A percentile compares a stretch with the other conserved stretches of the same genome.
phyloP scores from a whole-genome alignment of 1,140 invertebrate genomes.

The Caenorhabditis briggsae region DNA sequence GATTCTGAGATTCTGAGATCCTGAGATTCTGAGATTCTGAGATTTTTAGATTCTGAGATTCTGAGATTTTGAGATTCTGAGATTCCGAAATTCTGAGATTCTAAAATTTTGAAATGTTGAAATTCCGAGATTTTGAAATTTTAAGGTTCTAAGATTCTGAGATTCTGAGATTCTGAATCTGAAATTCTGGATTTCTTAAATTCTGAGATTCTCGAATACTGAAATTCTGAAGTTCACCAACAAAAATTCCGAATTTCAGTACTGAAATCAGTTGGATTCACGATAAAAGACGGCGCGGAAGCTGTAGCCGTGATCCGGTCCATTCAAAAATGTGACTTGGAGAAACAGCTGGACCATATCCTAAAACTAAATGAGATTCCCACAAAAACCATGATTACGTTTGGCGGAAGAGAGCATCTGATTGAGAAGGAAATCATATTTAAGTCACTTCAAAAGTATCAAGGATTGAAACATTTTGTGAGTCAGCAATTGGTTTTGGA shows the following conservation, averaged over 20 bases:
- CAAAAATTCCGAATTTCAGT: slow-evolving; percentile 41
- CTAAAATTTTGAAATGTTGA: too few relatives aligned
- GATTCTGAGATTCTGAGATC: too few relatives aligned
- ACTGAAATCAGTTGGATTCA: slow-evolving; percentile 54
- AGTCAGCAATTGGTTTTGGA: neutral
- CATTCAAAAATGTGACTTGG: slow-evolving; percentile 57
- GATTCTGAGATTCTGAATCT: too few relatives aligned
- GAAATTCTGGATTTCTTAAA: too few relatives aligned
- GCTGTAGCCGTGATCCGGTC: slow-evolving; percentile 26
- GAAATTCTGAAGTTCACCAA: too few relatives aligned
- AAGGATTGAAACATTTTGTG: slow-evolving; percentile 54
- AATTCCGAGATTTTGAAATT: too few relatives aligned
- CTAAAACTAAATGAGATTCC: slow-evolving; percentile 26
- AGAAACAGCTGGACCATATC: slow-evolving; percentile 48
- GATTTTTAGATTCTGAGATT: too few relatives aligned
- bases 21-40: too few relatives aligned
- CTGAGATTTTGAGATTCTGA: too few relatives aligned
- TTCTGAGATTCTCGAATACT: too few relatives aligned
- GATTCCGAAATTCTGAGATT: too few relatives aligned
- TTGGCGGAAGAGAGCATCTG: slow-evolving; percentile 60
- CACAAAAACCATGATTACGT: slow-evolving; percentile 47
- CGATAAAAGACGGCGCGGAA: slow-evolving; percentile 7
- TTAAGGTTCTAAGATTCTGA: too few relatives aligned
- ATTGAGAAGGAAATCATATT: slow-evolving; percentile 60
- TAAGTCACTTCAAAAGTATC: slow-evolving; percentile 56